A percentile compares a stretch with the other conserved stretches of the same genome.
phyloP scores from a whole-genome alignment of 2,797 vertebrate species.

The Tiaroga cobitis region DNA sequence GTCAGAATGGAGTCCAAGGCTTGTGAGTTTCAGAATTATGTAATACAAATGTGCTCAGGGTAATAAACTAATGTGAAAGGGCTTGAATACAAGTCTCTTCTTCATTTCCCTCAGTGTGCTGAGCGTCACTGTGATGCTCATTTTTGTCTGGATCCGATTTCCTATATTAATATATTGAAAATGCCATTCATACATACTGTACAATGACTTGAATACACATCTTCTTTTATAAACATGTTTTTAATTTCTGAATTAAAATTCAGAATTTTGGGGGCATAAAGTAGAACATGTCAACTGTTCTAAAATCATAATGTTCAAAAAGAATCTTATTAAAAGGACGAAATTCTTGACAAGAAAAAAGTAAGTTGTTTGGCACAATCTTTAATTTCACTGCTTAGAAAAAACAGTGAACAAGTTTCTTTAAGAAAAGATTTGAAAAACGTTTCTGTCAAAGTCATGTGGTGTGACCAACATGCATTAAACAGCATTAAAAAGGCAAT shows the following conservation, averaged over 20 bases:
- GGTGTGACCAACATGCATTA: not conserved
- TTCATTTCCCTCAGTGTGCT: slow-evolving; percentile 28
- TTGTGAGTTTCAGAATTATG: slow-evolving; percentile 47
- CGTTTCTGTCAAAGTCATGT: not conserved
- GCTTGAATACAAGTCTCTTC: slow-evolving; percentile 48
- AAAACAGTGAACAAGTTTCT: not conserved
- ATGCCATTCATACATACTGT: not conserved
- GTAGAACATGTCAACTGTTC: not conserved
- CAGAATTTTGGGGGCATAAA: not conserved
- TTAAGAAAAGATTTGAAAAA: not conserved
- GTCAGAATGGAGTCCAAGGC: slow-evolving; percentile 20
- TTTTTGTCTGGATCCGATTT: not conserved
- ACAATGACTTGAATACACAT: not conserved
- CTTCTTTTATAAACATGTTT: not conserved
- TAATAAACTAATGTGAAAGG: slow-evolving; percentile 55
- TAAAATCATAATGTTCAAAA: not conserved
- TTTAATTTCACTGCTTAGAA: not conserved
- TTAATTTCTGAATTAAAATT: not conserved
- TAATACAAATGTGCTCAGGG: slow-evolving; percentile 52
- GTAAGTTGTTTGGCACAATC: not conserved
- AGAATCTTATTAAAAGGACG: not conserved
- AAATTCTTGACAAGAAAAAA: not conserved
- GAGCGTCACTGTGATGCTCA: not conserved
- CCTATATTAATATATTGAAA: not conserved
- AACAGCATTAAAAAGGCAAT: not conserved